Base-by-base conservation (phyloP, 1,140 invertebrate genomes). In the Pseudobourletiella spinata region DNA sequence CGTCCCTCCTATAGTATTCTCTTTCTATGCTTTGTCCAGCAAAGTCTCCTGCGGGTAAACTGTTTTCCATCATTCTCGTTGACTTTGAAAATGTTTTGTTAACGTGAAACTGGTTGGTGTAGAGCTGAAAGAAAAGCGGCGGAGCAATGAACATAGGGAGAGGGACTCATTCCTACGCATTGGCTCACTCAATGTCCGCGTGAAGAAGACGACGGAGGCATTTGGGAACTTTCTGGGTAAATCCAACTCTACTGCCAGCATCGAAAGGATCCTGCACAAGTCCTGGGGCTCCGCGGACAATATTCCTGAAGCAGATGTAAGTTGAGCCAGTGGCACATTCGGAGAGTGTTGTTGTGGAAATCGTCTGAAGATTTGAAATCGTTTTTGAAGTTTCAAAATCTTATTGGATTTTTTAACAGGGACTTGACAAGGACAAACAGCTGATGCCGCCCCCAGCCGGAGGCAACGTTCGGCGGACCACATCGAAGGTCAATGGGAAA, bases 241-340 rank as follows among this genome's bases (percentile, higher is more conserved):
- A 62, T 63, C 67, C n/a, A 58, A 50, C 54, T 68, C 65, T 6
- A 42, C 63, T 22, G 35, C 63, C 22, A 46, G 56, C 26, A 66
- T 69, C 14, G 64, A 68, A 35, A 56, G 57, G 52, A 56, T 58
- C n/a, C 2, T 59, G 58, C 76, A 87, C 70, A 91, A 91, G 76
- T 83, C 80, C 1, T 92, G 88, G 88, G 89, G 89, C 24, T 91
- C 88, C 1, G 88, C 87, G 3, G 89, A 91, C 72, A 89, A 89
- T 73, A 82, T 91, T 59, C 77, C 60, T 2, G 61, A 70, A 60
- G 43, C 76, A 67, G 82, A 84, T 76, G 84, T 86, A 76, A 68
- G 63, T 61, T 58, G 6, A 16, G 16, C 55, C n/a, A n/a, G n/a
- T n/a, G n/a, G n/a, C n/a, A n/a, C n/a, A n/a, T n/a, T 57, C 46